phyloP scores from a whole-genome alignment of 2,888 invertebrate genomes.

The Podotricha telesiphe region DNA sequence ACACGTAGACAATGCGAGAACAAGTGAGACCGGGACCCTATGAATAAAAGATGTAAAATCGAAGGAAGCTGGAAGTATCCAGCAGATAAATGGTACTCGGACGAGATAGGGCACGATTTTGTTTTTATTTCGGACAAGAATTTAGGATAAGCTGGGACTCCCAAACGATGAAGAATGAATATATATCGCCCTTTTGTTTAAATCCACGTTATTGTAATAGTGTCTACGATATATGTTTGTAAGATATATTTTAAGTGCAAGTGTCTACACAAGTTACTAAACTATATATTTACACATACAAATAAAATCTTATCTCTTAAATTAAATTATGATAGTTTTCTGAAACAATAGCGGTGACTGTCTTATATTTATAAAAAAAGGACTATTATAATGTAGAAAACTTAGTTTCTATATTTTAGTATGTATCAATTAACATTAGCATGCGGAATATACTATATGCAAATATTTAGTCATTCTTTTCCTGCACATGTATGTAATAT shows the following conservation, averaged over 20 bases:
- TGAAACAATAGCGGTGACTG: too few relatives aligned
- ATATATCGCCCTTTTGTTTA: conserved; percentile 52
- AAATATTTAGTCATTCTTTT: conserved; percentile 16
- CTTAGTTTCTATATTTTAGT: neutral
- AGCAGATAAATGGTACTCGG: conserved; percentile 55
- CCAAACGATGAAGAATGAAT: conserved; percentile 51
- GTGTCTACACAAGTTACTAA: too few relatives aligned
- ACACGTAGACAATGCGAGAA: conserved; percentile 78
- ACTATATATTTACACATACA: too few relatives aligned
- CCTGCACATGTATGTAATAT: conserved; percentile 22
- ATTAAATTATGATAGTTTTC: too few relatives aligned
- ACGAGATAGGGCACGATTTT: conserved; percentile 60
- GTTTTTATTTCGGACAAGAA: conserved; percentile 62
- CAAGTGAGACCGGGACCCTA: conserved; percentile 67
- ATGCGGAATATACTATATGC: neutral
- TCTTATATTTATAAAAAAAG: too few relatives aligned
- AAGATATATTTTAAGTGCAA: too few relatives aligned
- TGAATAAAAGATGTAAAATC: conserved; percentile 76
- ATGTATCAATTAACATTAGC: neutral
- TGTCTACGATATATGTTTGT: conserved; percentile 37
- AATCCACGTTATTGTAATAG: conserved; percentile 48
- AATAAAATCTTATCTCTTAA: too few relatives aligned
- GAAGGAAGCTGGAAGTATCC: conserved; percentile 61
- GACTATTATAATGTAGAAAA: too few relatives aligned
- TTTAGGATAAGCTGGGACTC: conserved; percentile 61